Conservation (phyloP, 2,797 vertebrate species). For the Acanthornis magna region DNA sequence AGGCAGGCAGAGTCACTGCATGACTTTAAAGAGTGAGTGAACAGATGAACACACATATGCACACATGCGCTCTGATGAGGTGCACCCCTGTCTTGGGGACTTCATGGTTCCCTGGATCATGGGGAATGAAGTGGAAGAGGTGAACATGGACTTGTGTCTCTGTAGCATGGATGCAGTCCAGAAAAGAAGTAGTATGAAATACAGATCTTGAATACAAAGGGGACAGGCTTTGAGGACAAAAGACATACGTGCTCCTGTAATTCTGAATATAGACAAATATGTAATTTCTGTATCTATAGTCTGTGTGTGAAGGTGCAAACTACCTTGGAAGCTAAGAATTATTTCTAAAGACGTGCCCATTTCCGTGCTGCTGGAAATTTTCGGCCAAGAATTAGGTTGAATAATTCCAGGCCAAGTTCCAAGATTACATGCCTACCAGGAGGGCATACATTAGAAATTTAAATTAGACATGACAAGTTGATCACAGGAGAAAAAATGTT, state of each 20-base stretch:
- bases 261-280: background rate
- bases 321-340: background rate
- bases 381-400: background rate
- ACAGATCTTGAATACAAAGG: background rate
- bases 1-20: background rate
- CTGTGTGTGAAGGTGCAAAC: background rate
- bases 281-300: background rate
- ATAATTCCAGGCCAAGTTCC: background rate
- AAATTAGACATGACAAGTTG: background rate
- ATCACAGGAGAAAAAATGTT: background rate
- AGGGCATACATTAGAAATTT: background rate
- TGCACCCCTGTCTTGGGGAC: background rate
- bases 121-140: background rate
- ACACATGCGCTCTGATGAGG: background rate
- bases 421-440: background rate
- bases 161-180: background rate
- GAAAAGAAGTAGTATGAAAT: background rate
- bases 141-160: background rate
- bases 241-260: background rate
- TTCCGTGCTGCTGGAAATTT: background rate
- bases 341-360: background rate
- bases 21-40: background rate
- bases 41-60: background rate
- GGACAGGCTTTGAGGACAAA: background rate
- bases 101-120: background rate